Evolutionary conservation across 2,888 invertebrate species (phyloP).

Genomic region (Tipula vernalis): DNA sequence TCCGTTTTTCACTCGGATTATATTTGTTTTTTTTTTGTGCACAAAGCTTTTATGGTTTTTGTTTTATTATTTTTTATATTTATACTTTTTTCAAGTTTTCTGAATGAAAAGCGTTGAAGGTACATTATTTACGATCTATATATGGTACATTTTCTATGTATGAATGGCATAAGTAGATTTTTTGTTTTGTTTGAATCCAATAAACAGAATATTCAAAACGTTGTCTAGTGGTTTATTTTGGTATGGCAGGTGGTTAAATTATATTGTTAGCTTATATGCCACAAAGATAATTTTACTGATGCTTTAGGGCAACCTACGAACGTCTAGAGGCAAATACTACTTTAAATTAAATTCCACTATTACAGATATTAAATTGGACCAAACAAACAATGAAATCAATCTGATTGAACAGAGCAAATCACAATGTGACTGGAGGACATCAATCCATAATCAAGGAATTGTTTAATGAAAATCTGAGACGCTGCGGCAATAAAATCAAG

Average conservation of each 20-base stretch:
- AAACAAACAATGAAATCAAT: background rate
- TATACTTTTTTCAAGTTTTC: background rate
- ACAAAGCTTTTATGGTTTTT: background rate
- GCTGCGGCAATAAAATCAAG: background rate
- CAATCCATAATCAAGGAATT: background rate
- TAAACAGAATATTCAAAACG: background rate
- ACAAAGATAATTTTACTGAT: background rate
- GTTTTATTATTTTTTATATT: background rate
- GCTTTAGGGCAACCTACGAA: background rate
- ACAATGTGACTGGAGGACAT: background rate
- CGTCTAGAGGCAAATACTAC: background rate
- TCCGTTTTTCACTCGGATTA: slow-evolving; percentile 4
- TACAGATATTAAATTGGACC: background rate
- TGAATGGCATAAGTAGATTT: background rate
- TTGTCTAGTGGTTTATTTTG: background rate
- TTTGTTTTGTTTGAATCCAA: background rate
- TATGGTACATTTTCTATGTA: background rate
- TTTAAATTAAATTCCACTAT: background rate
- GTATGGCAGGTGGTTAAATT: background rate
- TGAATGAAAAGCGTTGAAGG: background rate
- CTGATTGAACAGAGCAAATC: background rate
- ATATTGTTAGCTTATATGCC: background rate
- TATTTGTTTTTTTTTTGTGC: background rate
- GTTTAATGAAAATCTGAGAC: background rate
- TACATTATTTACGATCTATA: background rate